Percentiles rank a stretch among this genome's conserved stretches.
Conservation (phyloP, 92 coral and sea anemone genomes). For the Metridium senile region DNA sequence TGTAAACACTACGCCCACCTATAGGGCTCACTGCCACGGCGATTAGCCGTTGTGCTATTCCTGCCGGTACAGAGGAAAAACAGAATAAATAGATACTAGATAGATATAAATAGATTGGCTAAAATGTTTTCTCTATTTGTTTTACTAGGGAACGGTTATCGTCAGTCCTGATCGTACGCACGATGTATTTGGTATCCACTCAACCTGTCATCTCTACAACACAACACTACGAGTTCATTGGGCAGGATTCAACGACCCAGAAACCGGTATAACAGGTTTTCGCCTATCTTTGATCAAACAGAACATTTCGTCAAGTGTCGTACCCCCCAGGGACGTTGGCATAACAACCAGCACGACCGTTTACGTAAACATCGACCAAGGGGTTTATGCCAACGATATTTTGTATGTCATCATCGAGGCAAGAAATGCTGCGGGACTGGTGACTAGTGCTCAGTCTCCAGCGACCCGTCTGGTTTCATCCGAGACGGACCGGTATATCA, state of each 20-base stretch:
- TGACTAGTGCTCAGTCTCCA: slow-evolving; percentile 55
- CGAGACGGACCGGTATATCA: slow-evolving; percentile 38
- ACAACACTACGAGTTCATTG: slow-evolving; percentile 80
- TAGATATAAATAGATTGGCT: too few species aligned
- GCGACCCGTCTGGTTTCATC: slow-evolving; percentile 81
- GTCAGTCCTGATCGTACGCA: slow-evolving; percentile 82
- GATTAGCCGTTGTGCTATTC: too few species aligned
- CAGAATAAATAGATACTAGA: not conserved
- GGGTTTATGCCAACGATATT: slow-evolving; percentile 62
- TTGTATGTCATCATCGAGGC: slow-evolving; percentile 77
- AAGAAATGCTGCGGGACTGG: slow-evolving; percentile 77
- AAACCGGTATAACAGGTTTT: slow-evolving; percentile 75
- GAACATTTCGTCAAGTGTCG: slow-evolving; percentile 47
- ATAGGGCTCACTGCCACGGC: too few species aligned
- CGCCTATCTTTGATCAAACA: slow-evolving; percentile 66
- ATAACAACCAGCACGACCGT: slow-evolving; percentile 50
- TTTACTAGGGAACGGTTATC: slow-evolving; percentile 72
- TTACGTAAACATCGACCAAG: slow-evolving; percentile 39
- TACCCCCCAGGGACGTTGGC: slow-evolving; percentile 53
- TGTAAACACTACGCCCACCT: too few species aligned
- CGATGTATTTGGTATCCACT: slow-evolving; percentile 74
- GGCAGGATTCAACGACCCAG: slow-evolving; percentile 74
- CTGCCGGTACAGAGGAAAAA: too few species aligned
- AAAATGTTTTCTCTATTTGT: not conserved
- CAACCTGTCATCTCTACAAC: slow-evolving; percentile 83